Percentiles rank a stretch among this genome's conserved stretches.
Evolutionary conservation across 2,113 vertebrate species (phyloP).

Genomic region (Entosphenus tridentatus): DNA sequence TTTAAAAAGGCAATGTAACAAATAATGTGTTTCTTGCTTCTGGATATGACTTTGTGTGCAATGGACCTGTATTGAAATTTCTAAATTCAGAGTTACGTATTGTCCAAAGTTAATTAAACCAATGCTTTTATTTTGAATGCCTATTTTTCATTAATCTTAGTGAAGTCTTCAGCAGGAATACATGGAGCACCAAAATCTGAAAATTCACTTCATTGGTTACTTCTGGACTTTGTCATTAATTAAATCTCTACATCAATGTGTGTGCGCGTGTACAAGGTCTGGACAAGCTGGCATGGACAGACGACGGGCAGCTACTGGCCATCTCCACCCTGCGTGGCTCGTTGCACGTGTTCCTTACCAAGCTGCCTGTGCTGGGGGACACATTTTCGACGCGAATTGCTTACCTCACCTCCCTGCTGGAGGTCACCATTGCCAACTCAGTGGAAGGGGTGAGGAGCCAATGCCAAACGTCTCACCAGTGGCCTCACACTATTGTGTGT

Average conservation of each 20-base stretch:
- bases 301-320: constrained; percentile 75
- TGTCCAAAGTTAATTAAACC: not conserved
- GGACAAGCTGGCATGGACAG: constrained; percentile 70
- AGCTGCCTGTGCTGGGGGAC: constrained; percentile 65
- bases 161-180: not conserved
- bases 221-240: not conserved
- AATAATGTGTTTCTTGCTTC: constrained; percentile 6
- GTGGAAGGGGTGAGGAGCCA: constrained; percentile 41
- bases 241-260: too few relatives aligned
- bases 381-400: constrained; percentile 54
- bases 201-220: not conserved
- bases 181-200: not conserved
- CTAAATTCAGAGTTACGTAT: not conserved
- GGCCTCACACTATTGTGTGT: constrained; percentile 11
- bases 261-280: constrained; percentile 26
- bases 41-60: not conserved
- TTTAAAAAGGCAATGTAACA: constrained; percentile 8
- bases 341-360: constrained; percentile 72
- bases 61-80: not conserved
- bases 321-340: constrained; percentile 58
- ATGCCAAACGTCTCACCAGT: too few relatives aligned
- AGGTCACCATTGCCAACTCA: constrained; percentile 63
- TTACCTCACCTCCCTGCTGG: constrained; percentile 74
- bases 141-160: not conserved
- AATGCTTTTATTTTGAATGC: not conserved